Percentiles rank a stretch among this genome's conserved stretches.
Conservation (phyloP, 2,113 vertebrate genomes). For the Gadus chalcogrammus region DNA sequence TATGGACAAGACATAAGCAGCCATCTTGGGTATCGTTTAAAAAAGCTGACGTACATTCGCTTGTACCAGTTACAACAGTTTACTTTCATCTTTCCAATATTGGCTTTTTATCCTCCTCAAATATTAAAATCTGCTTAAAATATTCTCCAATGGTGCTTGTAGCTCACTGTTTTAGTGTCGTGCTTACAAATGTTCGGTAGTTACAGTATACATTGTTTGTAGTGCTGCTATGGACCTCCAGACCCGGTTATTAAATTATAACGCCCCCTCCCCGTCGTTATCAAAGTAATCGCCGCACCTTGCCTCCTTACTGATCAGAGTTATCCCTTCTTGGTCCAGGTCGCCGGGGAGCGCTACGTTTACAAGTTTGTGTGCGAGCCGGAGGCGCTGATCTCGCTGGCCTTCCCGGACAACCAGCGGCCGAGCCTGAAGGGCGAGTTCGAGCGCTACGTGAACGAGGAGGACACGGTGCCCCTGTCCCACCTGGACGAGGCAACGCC, state of each 20-base stretch:
- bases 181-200: no score
- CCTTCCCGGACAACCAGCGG: constrained; percentile 91
- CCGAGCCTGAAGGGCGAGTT: constrained; percentile 85
- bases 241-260: not conserved
- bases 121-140: no score
- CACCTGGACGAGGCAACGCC: constrained; percentile 84
- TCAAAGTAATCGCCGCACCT: no score
- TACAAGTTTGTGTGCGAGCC: constrained; percentile 99
- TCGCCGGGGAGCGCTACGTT: constrained; percentile 97
- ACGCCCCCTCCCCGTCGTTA: not conserved
- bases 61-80: not conserved
- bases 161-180: no score
- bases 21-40: not conserved
- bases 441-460: constrained; percentile 87
- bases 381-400: constrained; percentile 90
- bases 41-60: not conserved
- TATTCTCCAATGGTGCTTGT: no score
- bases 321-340: constrained; percentile 62
- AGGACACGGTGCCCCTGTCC: constrained; percentile 92
- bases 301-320: no score
- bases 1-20: not conserved
- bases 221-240: no score
- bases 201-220: no score
- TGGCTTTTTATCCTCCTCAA: no score
- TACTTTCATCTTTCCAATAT: no score